Evolutionary conservation across 2,888 invertebrate genomes (phyloP).

Genomic region (Metallyticus violacea): DNA sequence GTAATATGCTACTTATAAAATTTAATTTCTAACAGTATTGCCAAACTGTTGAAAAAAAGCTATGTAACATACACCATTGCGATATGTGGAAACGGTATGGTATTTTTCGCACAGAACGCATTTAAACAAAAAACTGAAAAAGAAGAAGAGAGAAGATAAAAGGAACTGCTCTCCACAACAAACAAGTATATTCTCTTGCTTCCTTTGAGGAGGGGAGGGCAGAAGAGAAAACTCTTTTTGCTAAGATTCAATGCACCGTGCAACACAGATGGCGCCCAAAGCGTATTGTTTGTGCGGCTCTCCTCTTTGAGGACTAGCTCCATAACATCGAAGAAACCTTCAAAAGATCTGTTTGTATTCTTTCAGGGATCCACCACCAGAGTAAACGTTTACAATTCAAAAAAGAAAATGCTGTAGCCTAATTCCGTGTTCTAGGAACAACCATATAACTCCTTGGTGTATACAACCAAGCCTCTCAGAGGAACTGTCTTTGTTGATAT

Average conservation of each 20-base stretch:
- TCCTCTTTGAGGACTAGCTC: background rate
- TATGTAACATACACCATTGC: too few relatives aligned
- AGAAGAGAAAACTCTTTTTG: background rate
- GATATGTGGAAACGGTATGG: too few relatives aligned
- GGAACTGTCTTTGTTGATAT: too few relatives aligned
- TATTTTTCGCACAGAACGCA: too few relatives aligned
- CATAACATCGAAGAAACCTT: background rate
- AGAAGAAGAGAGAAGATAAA: too few relatives aligned
- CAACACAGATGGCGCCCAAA: background rate
- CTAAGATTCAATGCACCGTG: background rate
- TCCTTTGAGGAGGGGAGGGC: background rate
- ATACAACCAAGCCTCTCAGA: too few relatives aligned
- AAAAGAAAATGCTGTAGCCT: background rate
- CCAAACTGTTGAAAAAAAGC: too few relatives aligned
- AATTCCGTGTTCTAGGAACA: background rate
- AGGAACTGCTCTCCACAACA: too few relatives aligned
- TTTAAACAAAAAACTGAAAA: too few relatives aligned
- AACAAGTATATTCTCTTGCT: background rate
- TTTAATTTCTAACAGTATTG: too few relatives aligned
- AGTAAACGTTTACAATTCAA: background rate
- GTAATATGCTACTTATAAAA: too few relatives aligned
- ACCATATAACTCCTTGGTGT: background rate
- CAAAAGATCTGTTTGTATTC: conserved; percentile 16
- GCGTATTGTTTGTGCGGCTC: conserved; percentile 3
- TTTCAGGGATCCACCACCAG: background rate